These are phyloP conservation scores for Cryptotis parvus DNA, from an alignment of 2,113 vertebrate species.

Conservation along the genomic window DNA sequence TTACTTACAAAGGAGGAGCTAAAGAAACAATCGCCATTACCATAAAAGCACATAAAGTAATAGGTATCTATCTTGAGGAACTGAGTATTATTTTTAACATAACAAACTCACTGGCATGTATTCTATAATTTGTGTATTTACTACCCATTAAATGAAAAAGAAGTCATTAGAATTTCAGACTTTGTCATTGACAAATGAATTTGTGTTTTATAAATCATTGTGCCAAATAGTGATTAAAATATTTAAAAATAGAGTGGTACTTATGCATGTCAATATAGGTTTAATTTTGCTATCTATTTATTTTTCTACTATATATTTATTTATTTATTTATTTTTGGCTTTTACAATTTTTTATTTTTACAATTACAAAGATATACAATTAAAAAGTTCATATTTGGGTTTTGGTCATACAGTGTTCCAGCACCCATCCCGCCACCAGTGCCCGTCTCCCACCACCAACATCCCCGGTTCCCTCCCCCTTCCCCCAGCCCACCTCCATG, in stretches of 20 bases:
- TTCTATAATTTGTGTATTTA: not conserved
- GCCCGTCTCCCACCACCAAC: no score
- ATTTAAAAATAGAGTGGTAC: not conserved
- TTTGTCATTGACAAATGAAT: slow-evolving; percentile 28
- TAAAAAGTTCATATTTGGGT: no score
- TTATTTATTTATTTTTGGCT: no score
- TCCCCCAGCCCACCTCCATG: no score
- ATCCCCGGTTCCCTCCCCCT: no score
- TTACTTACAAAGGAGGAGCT: slow-evolving; percentile 79
- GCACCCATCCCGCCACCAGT: no score
- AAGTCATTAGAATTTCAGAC: slow-evolving; percentile 14
- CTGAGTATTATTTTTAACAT: not conserved
- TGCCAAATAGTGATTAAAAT: not conserved
- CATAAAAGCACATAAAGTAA: not conserved
- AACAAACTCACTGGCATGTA: not conserved
- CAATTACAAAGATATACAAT: no score
- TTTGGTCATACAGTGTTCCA: no score
- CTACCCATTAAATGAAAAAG: not conserved
- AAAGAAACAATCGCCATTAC: slow-evolving; percentile 77
- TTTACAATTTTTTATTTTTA: no score
- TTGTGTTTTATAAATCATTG: slow-evolving; percentile 8
- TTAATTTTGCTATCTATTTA: no score
- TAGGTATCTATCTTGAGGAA: not conserved
- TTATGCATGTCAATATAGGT: not conserved
- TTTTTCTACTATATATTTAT: no score